Base-by-base conservation (phyloP, 2,113 vertebrate genomes). In the Petromus typicus region DNA sequence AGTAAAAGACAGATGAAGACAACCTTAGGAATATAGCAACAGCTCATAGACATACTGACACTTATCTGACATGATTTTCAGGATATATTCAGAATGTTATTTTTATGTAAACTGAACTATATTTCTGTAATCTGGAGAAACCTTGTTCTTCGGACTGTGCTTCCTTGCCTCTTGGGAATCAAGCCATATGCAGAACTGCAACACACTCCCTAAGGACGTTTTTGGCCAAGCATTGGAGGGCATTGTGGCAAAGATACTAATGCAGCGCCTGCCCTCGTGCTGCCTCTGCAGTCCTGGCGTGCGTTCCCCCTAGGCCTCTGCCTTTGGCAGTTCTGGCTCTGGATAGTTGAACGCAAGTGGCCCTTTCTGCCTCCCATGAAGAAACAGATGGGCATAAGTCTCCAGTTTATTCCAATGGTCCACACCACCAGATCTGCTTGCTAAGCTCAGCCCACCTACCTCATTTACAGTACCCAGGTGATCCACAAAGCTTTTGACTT, bases 61-160 rank as follows among this genome's bases (percentile, higher is more conserved):
- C 14, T 40, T 18, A 54, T 61, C 61, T 86, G 59, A 17, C 1
- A 37, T 56, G 86, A 73, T 63, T 91, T 85, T 57, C 17, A 51
- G 7, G 93, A 56, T 76, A 17, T 75, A 87, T 86, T 90, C 45
- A 63, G 82, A 80, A 85, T 80, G 4, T 57, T 7, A 75, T 57
- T 94, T 95, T 63, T 90, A 79, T 80, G 32, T 89, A 96, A 89
- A 78, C 25, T 7, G 17, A 84, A 17, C 45, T 73, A 23, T 56
- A 25, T 89, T 82, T 57, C 12, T 85, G 27, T 11, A 78, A 78
- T 57, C 9, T 71, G 37, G 78, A 87, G 63, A 61, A 76, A 34
- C 25, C 66, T 25, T 27, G 22, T 22, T 40, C 59, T 82, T 20
- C 69, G 57, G 2, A 63, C 18, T 78, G 7, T 76, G 10, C 14